A percentile compares a stretch with the other conserved stretches of the same genome.
phyloP scores from a whole-genome alignment of 1,140 invertebrate genomes.

The Venturia canescens region DNA sequence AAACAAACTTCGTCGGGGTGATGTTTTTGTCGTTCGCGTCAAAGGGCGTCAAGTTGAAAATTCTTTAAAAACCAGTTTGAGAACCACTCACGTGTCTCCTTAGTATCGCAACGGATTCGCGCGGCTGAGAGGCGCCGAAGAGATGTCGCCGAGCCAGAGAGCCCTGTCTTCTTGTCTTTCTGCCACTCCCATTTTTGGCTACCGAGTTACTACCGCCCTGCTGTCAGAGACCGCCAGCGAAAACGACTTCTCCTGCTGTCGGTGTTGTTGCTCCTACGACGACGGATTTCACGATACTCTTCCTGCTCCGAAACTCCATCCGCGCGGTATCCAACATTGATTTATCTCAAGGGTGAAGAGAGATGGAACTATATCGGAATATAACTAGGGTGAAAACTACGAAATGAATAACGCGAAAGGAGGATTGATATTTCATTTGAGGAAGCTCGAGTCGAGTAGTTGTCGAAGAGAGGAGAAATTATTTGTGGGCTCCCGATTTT shows the following conservation, averaged over 20 bases:
- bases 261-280: not conserved
- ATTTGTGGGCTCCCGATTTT: constrained; percentile 14
- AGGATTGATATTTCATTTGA: constrained; percentile 22
- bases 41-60: not conserved
- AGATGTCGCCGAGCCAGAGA: constrained; percentile 62
- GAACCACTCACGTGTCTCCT: constrained; percentile 54
- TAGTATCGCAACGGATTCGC: constrained; percentile 29
- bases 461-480: not conserved
- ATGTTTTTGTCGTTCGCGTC: not conserved
- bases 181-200: constrained; percentile 67
- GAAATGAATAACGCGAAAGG: not conserved
- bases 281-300: constrained; percentile 8
- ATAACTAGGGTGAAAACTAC: not conserved
- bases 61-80: constrained; percentile 51
- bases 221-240: constrained; percentile 23
- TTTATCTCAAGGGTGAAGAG: constrained; percentile 29
- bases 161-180: constrained; percentile 63
- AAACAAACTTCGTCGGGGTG: not conserved
- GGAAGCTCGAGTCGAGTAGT: constrained; percentile 13
- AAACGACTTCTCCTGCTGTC: constrained; percentile 30
- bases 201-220: constrained; percentile 63
- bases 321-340: constrained; percentile 32
- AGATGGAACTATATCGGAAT: not conserved
- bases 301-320: constrained; percentile 32
- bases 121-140: constrained; percentile 58